A percentile compares a stretch with the other conserved stretches of the same genome.
These are phyloP conservation scores for Eulemur mongoz DNA, from an alignment of 2,797 vertebrate genomes.

Conservation along the genomic window DNA sequence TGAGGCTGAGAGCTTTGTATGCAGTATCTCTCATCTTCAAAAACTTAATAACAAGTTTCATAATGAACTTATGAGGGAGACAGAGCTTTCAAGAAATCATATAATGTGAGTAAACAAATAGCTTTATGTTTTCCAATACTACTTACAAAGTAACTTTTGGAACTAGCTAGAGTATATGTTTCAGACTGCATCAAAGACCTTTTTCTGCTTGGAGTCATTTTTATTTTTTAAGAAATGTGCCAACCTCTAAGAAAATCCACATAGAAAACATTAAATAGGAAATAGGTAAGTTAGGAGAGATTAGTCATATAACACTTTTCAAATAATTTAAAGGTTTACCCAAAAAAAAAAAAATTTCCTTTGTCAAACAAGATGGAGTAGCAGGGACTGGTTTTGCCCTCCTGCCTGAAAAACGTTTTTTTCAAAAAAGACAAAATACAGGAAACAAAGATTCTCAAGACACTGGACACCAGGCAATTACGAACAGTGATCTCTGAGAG, in stretches of 20 bases:
- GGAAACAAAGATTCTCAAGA: neutral
- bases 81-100: neutral
- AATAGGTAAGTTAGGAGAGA: neutral
- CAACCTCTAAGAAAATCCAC: neutral
- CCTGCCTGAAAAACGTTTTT: neutral
- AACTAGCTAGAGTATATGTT: neutral
- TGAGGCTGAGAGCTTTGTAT: neutral
- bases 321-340: neutral
- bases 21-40: neutral
- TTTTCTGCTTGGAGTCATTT: neutral
- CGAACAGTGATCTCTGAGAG: neutral
- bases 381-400: neutral
- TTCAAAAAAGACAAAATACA: neutral
- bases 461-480: neutral
- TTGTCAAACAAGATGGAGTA: neutral
- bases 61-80: neutral
- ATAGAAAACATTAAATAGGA: neutral
- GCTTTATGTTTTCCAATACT: neutral
- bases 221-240: neutral
- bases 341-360: neutral
- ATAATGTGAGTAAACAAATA: neutral
- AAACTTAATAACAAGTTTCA: constrained; percentile 14
- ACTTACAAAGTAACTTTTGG: neutral
- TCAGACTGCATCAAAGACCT: neutral
- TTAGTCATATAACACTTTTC: neutral